These are phyloP conservation scores for Campopleginae sp. DNA, from an alignment of 2,888 invertebrate genomes.

Conservation along the genomic window DNA sequence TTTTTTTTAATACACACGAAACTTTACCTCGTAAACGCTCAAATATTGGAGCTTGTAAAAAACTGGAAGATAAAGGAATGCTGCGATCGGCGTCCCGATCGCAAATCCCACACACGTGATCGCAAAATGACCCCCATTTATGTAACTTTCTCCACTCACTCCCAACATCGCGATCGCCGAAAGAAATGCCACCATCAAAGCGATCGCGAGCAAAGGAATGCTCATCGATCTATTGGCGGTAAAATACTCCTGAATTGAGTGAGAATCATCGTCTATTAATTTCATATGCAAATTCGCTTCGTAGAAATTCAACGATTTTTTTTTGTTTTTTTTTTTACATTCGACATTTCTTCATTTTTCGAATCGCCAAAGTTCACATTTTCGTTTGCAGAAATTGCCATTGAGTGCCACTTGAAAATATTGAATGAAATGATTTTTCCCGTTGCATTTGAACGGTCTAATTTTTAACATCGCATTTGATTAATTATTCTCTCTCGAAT, in stretches of 20 bases:
- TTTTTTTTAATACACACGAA: neutral
- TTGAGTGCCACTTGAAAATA: no score
- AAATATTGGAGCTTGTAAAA: conserved; percentile 93
- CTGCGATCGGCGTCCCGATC: conserved; percentile 91
- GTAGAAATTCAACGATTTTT: neutral
- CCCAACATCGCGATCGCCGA: conserved; percentile 95
- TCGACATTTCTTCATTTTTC: no score
- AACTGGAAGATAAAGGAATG: conserved; percentile 93
- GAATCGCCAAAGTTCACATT: no score
- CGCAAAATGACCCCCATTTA: conserved; percentile 92
- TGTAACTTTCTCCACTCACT: conserved; percentile 94
- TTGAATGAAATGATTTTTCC: no score
- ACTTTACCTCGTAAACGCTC: conserved; percentile 92
- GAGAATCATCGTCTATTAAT: neutral
- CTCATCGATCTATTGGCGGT: conserved; percentile 93
- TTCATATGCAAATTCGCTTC: neutral
- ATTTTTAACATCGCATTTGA: no score
- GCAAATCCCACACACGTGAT: conserved; percentile 91
- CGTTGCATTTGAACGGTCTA: no score
- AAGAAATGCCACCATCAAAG: conserved; percentile 97
- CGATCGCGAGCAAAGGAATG: conserved; percentile 92
- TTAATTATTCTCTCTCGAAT: no score
- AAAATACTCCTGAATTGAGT: conserved; percentile 89
- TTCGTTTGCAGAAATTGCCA: no score
- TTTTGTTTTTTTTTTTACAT: no score